Evolutionary conservation across 1,140 invertebrate genomes (phyloP).

Genomic region (Ericerus pela): DNA sequence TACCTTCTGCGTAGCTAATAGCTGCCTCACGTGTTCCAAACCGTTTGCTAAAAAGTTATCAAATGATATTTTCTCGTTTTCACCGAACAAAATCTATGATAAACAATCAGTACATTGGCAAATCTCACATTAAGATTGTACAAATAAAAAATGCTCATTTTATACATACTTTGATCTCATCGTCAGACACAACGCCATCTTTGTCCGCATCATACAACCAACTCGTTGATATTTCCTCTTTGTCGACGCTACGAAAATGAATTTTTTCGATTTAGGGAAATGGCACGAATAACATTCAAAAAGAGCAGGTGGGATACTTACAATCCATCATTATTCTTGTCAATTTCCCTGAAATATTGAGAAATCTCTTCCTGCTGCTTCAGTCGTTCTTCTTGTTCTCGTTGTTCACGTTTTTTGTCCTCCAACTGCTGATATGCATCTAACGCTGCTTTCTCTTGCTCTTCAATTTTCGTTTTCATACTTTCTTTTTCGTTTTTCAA

Average conservation of each 20-base stretch:
- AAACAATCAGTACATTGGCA: not conserved
- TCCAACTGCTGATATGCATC: slow-evolving; percentile 46
- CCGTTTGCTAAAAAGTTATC: slow-evolving; percentile 52
- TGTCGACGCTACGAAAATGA: slow-evolving; percentile 39
- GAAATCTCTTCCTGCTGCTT: slow-evolving; percentile 43
- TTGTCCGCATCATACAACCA: slow-evolving; percentile 72
- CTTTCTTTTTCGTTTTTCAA: slow-evolving; percentile 55
- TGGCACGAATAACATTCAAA: not conserved
- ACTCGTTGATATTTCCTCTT: slow-evolving; percentile 61
- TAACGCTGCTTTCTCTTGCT: slow-evolving; percentile 55
- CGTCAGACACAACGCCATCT: slow-evolving; percentile 70
- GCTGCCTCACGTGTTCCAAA: slow-evolving; percentile 65
- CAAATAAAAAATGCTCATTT: not conserved
- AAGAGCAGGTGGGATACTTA: slow-evolving; percentile 20
- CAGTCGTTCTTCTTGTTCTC: slow-evolving; percentile 40
- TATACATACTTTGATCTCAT: slow-evolving; percentile 52
- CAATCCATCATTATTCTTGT: slow-evolving; percentile 57
- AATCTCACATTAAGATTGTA: not conserved
- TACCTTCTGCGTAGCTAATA: slow-evolving; percentile 37
- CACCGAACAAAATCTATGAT: not conserved
- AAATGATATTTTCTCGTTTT: slow-evolving; percentile 44
- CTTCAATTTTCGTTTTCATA: slow-evolving; percentile 54
- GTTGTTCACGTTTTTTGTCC: slow-evolving; percentile 34
- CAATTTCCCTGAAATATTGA: slow-evolving; percentile 54
- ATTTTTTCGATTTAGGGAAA: not conserved